Evolutionary conservation across 1,140 invertebrate species (phyloP).

Genomic region (Pollicipes pollicipes): DNA sequence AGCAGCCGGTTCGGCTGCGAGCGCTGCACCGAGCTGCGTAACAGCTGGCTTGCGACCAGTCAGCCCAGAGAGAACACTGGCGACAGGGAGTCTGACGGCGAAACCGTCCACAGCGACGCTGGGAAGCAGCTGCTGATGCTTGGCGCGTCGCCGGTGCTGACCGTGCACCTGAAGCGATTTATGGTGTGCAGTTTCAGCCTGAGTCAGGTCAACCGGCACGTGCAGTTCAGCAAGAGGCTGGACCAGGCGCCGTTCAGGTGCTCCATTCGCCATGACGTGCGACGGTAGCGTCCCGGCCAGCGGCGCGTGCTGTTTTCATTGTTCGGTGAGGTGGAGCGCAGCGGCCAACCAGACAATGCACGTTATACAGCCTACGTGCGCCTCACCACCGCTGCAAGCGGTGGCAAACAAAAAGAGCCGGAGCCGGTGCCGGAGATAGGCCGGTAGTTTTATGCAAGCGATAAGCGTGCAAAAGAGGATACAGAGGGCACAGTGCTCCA

Average conservation of each 20-base stretch:
- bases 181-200: constrained; percentile 43
- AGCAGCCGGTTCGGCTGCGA: constrained; percentile 85
- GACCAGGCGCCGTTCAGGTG: constrained; percentile 84
- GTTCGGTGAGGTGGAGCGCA: too few relatives aligned
- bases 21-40: constrained; percentile 48
- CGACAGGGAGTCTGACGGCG: constrained; percentile 31
- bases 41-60: not conserved
- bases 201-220: constrained; percentile 63
- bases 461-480: too few relatives aligned
- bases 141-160: constrained; percentile 75
- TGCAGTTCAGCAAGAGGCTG: constrained; percentile 68
- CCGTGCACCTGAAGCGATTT: constrained; percentile 84
- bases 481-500: too few relatives aligned
- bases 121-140: constrained; percentile 81
- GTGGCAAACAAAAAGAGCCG: too few relatives aligned
- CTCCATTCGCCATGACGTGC: too few relatives aligned
- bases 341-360: too few relatives aligned
- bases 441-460: too few relatives aligned
- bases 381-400: too few relatives aligned
- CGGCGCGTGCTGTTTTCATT: too few relatives aligned
- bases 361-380: too few relatives aligned
- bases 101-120: constrained; percentile 70
- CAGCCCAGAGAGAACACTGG: not conserved
- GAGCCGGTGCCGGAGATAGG: too few relatives aligned
- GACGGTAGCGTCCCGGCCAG: too few relatives aligned